Conservation (phyloP, 2,113 vertebrate species). For the Nipponia nippon region DNA sequence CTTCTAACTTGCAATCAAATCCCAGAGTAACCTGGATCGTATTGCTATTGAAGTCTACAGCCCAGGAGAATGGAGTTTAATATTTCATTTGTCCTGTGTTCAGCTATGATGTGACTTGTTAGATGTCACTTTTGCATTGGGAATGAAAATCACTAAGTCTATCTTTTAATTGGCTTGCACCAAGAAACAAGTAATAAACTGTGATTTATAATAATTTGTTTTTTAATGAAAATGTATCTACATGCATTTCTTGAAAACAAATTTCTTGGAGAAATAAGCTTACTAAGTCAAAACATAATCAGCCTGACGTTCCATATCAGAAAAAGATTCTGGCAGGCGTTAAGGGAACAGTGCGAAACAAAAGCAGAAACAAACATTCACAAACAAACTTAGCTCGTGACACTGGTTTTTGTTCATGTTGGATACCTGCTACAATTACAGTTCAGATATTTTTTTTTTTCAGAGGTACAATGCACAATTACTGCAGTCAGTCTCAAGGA, state of each 20-base stretch:
- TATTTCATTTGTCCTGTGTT: slow-evolving; percentile 11
- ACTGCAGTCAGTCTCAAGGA: not conserved
- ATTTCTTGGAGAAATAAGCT: not conserved
- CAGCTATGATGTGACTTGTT: not conserved
- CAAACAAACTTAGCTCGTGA: not conserved
- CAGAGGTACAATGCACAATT: not conserved
- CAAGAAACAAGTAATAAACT: not conserved
- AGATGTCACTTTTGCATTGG: not conserved
- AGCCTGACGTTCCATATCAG: not conserved
- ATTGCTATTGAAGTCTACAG: not conserved
- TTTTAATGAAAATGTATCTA: not conserved
- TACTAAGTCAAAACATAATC: not conserved
- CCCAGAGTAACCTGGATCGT: not conserved
- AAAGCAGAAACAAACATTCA: not conserved
- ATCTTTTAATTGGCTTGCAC: not conserved
- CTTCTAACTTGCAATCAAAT: slow-evolving; percentile 4
- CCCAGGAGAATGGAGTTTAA: not conserved
- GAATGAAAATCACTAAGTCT: slow-evolving; percentile 16
- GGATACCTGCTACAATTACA: not conserved
- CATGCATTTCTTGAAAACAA: not conserved
- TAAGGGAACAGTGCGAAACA: not conserved
- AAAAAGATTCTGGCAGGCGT: not conserved
- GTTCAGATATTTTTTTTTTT: not conserved
- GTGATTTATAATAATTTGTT: not conserved
- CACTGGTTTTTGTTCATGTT: not conserved